A percentile compares a stretch with the other conserved stretches of the same genome.
These are phyloP conservation scores for Tetropium fuscum DNA, from an alignment of 2,888 invertebrate species.

Conservation along the genomic window DNA sequence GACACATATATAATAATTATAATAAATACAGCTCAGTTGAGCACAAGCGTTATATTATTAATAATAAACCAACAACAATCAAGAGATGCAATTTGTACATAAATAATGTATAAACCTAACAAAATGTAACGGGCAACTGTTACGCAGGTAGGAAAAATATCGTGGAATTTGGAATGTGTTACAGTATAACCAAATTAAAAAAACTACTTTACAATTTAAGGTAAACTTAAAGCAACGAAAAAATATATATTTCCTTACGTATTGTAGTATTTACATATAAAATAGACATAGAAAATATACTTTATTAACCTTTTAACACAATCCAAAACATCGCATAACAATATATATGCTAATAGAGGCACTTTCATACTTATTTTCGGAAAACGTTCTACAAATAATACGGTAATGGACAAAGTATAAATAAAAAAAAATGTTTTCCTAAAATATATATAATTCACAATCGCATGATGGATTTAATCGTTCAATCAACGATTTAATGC, in stretches of 20 bases:
- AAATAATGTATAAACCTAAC: slow-evolving; percentile 34
- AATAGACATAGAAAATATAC: slow-evolving; percentile 3
- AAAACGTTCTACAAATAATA: no score
- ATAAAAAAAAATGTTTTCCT: no score
- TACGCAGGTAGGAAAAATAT: slow-evolving; percentile 50
- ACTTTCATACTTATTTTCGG: no score
- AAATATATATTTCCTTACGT: background rate
- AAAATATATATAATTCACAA: background rate
- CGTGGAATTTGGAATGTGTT: slow-evolving; percentile 25
- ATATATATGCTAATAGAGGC: no score
- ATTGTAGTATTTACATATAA: no score
- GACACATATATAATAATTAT: slow-evolving; percentile 55
- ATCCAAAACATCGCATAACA: no score
- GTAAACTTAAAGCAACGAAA: slow-evolving; percentile 14
- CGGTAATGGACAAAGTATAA: no score
- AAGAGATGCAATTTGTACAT: slow-evolving; percentile 37
- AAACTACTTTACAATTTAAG: slow-evolving; percentile 4
- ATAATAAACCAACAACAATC: slow-evolving; percentile 53
- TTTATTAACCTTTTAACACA: slow-evolving; percentile 7
- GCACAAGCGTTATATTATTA: slow-evolving; percentile 54
- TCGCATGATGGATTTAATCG: no score
- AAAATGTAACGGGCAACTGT: slow-evolving; percentile 36
- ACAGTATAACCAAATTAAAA: slow-evolving; percentile 8
- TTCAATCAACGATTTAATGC: no score
- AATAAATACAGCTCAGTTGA: slow-evolving; percentile 59